These are phyloP conservation scores for Hirtodrosophila duncani DNA, from an alignment of 2,888 invertebrate species.

Conservation along the genomic window DNA sequence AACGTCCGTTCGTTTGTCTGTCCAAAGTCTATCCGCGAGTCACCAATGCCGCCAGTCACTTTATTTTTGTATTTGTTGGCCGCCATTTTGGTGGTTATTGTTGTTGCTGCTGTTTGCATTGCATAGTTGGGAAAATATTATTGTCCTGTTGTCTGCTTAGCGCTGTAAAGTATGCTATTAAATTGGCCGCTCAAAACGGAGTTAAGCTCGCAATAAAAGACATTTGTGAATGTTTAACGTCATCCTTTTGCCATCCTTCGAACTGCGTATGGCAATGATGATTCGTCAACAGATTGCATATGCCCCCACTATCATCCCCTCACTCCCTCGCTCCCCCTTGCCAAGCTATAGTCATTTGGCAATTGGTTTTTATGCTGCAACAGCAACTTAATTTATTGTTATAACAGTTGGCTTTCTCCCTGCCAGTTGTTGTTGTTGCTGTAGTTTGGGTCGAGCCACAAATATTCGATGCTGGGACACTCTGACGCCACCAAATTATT, in stretches of 20 bases:
- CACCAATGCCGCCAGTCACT: slow-evolving; percentile 42
- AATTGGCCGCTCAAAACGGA: slow-evolving; percentile 72
- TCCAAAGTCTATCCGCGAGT: slow-evolving; percentile 43
- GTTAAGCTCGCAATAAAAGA: slow-evolving; percentile 51
- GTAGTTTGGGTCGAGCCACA: slow-evolving; percentile 10
- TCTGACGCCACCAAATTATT: too few species aligned
- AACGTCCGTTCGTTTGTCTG: slow-evolving; percentile 68
- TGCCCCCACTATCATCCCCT: not conserved
- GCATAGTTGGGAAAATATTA: slow-evolving; percentile 1
- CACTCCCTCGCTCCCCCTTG: not conserved
- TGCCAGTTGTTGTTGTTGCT: not conserved
- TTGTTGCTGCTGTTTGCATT: slow-evolving; percentile 14
- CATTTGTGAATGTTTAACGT: slow-evolving; percentile 47
- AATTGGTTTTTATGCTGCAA: slow-evolving; percentile 63
- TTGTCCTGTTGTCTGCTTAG: slow-evolving; percentile 60
- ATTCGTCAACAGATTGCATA: slow-evolving; percentile 57
- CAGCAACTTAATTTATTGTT: slow-evolving; percentile 71
- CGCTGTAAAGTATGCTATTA: slow-evolving; percentile 73
- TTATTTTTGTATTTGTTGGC: slow-evolving; percentile 59
- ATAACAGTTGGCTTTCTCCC: slow-evolving; percentile 41
- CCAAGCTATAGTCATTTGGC: slow-evolving; percentile 43
- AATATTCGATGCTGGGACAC: too few species aligned
- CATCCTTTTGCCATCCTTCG: not conserved
- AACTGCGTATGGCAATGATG: slow-evolving; percentile 16
- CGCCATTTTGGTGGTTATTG: slow-evolving; percentile 32